A percentile compares a stretch with the other conserved stretches of the same genome.
Evolutionary conservation across 2,113 vertebrate species (phyloP).

Genomic region (Morone chrysops): DNA sequence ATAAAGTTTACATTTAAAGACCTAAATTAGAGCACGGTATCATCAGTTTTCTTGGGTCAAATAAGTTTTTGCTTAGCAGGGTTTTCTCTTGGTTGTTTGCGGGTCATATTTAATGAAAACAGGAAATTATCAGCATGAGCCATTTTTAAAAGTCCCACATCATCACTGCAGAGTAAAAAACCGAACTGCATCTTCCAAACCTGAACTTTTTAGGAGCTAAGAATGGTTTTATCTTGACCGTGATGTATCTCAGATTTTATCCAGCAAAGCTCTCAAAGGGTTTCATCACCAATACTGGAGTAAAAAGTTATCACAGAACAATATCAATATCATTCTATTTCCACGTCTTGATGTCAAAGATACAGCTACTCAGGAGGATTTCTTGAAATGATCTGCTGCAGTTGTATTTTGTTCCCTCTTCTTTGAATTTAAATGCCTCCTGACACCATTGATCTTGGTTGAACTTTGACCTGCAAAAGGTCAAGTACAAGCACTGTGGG

Average conservation of each 20-base stretch:
- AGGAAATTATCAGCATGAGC: neutral
- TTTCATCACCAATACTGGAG: neutral
- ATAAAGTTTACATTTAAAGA: slow-evolving; percentile 54
- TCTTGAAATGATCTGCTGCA: neutral
- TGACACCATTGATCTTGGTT: neutral
- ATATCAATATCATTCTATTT: neutral
- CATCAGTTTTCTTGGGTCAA: slow-evolving; percentile 7
- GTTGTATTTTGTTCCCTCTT: accelerated
- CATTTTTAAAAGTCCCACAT: neutral
- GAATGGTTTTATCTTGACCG: neutral
- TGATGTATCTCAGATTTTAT: slow-evolving; percentile 1
- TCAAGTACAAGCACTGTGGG: neutral
- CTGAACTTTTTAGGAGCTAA: neutral
- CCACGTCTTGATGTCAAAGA: neutral
- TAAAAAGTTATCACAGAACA: neutral
- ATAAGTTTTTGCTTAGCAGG: slow-evolving; percentile 6
- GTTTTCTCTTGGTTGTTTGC: neutral
- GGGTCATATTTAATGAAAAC: slow-evolving; percentile 4
- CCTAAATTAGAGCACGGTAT: neutral
- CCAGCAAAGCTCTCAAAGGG: neutral
- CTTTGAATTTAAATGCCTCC: neutral
- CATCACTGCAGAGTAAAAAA: neutral
- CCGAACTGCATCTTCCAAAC: neutral
- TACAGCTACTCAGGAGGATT: too few relatives aligned
- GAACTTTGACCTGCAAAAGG: slow-evolving; percentile 6